Conservation (phyloP, 2,888 invertebrate species). For the Ophion ellenae region DNA sequence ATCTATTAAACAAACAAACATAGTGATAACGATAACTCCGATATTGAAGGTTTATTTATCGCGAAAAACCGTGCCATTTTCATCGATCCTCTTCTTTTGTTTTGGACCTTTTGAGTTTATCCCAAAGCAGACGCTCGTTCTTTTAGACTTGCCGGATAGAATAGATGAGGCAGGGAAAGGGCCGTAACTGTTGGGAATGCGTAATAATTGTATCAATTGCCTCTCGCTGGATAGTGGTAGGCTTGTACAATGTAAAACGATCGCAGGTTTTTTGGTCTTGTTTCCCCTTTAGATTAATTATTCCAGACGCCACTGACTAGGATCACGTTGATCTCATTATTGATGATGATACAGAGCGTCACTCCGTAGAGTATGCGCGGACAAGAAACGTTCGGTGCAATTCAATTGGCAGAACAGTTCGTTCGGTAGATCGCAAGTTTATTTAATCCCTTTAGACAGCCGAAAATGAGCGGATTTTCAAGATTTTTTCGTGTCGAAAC, state of each 20-base stretch:
- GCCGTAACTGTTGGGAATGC: slow-evolving; percentile 40
- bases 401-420: no score
- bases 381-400: not conserved
- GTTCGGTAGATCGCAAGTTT: no score
- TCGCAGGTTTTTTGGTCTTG: not conserved
- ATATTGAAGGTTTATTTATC: slow-evolving; percentile 52
- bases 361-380: slow-evolving; percentile 34
- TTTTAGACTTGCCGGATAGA: slow-evolving; percentile 1
- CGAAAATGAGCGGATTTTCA: no score
- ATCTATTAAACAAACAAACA: slow-evolving; percentile 40
- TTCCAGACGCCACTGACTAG: slow-evolving; percentile 12
- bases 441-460: no score
- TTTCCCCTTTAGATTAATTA: not conserved
- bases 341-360: slow-evolving; percentile 14
- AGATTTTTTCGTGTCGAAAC: no score
- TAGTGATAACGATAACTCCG: slow-evolving; percentile 63
- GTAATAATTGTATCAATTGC: slow-evolving; percentile 49
- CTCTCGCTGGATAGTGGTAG: slow-evolving; percentile 65
- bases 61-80: slow-evolving; percentile 63
- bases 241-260: slow-evolving; percentile 72
- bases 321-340: slow-evolving; percentile 25
- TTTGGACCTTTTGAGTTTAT: not conserved
- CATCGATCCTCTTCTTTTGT: slow-evolving; percentile 20
- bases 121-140: not conserved
- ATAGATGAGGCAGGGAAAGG: slow-evolving; percentile 23